Conservation (phyloP, 1,140 invertebrate species). For the Aphidius ervi region DNA sequence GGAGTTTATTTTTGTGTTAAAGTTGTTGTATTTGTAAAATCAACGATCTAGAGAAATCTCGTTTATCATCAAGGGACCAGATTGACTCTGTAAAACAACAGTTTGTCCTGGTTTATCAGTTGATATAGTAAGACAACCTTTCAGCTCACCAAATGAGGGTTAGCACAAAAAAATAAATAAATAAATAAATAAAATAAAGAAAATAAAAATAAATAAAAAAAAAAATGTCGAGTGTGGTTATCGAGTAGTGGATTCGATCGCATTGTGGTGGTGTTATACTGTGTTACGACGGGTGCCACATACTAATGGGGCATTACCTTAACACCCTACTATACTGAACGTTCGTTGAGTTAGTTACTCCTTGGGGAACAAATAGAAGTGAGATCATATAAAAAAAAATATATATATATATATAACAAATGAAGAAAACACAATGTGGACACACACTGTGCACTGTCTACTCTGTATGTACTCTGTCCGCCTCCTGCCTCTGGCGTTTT, state of each 20-base stretch:
- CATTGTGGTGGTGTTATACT: slow-evolving; percentile 39
- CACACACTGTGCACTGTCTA: background rate
- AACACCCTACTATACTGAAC: slow-evolving; percentile 45
- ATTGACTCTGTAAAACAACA: too few relatives aligned
- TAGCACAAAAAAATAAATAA: too few relatives aligned
- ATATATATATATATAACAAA: slow-evolving; percentile 6
- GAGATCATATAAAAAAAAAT: slow-evolving; percentile 13
- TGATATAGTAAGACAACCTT: too few relatives aligned
- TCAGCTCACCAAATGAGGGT: too few relatives aligned
- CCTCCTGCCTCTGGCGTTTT: slow-evolving; percentile 19
- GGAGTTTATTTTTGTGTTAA: too few relatives aligned
- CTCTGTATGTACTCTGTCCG: background rate
- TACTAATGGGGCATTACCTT: slow-evolving; percentile 54
- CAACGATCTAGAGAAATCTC: too few relatives aligned
- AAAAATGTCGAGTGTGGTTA: slow-evolving; percentile 21
- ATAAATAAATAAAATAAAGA: background rate
- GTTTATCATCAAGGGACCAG: too few relatives aligned
- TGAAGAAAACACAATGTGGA: slow-evolving; percentile 5
- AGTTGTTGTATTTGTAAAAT: too few relatives aligned
- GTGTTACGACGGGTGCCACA: slow-evolving; percentile 46
- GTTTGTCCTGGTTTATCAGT: too few relatives aligned
- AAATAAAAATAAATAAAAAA: slow-evolving; percentile 12
- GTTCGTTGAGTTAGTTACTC: slow-evolving; percentile 52
- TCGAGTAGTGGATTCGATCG: slow-evolving; percentile 18
- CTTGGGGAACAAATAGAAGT: slow-evolving; percentile 31